phyloP scores from a whole-genome alignment of 2,797 vertebrate genomes.

The Distichodus sexfasciatus region DNA sequence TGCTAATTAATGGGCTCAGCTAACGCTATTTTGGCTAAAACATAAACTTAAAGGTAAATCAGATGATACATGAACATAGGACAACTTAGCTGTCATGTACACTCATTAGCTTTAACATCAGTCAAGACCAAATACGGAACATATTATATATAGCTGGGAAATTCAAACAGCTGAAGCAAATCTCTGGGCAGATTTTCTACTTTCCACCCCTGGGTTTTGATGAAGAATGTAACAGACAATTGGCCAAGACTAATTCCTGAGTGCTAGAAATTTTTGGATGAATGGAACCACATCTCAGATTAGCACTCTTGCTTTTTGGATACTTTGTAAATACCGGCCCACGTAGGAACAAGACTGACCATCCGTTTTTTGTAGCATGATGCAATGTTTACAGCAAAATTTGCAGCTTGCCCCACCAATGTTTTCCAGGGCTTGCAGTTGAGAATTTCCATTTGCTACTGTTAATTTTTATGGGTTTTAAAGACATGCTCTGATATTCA shows the following conservation, averaged over 20 bases:
- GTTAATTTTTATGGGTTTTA: slow-evolving; percentile 44
- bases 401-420: slow-evolving; percentile 57
- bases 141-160: no score
- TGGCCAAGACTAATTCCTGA: no score
- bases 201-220: neutral
- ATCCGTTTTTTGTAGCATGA: slow-evolving; percentile 70
- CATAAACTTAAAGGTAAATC: no score
- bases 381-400: slow-evolving; percentile 60
- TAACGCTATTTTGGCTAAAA: no score
- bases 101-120: no score
- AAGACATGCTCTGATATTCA: slow-evolving; percentile 32
- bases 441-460: slow-evolving; percentile 38
- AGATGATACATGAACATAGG: no score
- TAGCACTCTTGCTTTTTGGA: slow-evolving; percentile 2
- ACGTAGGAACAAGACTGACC: slow-evolving; percentile 53
- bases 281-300: slow-evolving; percentile 1
- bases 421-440: slow-evolving; percentile 49
- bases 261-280: no score
- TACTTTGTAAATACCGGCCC: slow-evolving; percentile 21
- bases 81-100: no score
- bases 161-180: no score
- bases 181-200: neutral
- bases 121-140: no score
- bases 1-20: no score
- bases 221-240: slow-evolving; percentile 30